Percentiles rank a stretch among this genome's conserved stretches.
These are phyloP conservation scores for Lysandra coridon DNA, from an alignment of 2,888 invertebrate species.

Conservation along the genomic window DNA sequence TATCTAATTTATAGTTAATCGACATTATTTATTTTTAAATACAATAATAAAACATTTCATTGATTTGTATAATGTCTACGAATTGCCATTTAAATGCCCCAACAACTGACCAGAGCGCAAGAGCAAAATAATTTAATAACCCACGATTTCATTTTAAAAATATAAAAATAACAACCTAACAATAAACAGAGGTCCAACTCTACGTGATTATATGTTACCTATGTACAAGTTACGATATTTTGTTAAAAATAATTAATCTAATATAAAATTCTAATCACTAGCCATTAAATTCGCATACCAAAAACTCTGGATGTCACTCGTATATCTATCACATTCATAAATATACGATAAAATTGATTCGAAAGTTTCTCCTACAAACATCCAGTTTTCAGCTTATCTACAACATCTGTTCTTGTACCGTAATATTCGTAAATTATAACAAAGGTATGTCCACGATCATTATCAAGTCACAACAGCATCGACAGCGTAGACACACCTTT, in stretches of 20 bases:
- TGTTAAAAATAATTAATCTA: slow-evolving; percentile 60
- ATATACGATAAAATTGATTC: slow-evolving; percentile 1
- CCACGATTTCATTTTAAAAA: slow-evolving; percentile 26
- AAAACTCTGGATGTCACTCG: slow-evolving; percentile 42
- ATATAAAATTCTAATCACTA: slow-evolving; percentile 78
- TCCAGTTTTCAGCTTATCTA: background rate
- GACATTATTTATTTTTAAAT: background rate
- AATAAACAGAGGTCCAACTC: slow-evolving; percentile 40
- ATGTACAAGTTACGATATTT: slow-evolving; percentile 63
- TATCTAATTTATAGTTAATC: background rate
- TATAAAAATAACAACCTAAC: slow-evolving; percentile 35
- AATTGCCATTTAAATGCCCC: slow-evolving; percentile 28
- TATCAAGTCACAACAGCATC: background rate
- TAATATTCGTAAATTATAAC: background rate
- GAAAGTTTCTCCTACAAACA: background rate
- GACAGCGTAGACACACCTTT: background rate
- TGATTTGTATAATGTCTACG: background rate
- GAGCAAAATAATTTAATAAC: slow-evolving; percentile 30
- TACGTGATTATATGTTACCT: slow-evolving; percentile 51
- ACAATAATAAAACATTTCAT: background rate
- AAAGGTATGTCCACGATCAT: background rate
- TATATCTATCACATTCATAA: background rate
- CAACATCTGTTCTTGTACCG: background rate
- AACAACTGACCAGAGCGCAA: slow-evolving; percentile 26
- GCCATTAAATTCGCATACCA: slow-evolving; percentile 75